Percentiles rank a stretch among this genome's conserved stretches.
Evolutionary conservation across 2,113 vertebrate species (phyloP).

Genomic region (Xyrauchen texanus): DNA sequence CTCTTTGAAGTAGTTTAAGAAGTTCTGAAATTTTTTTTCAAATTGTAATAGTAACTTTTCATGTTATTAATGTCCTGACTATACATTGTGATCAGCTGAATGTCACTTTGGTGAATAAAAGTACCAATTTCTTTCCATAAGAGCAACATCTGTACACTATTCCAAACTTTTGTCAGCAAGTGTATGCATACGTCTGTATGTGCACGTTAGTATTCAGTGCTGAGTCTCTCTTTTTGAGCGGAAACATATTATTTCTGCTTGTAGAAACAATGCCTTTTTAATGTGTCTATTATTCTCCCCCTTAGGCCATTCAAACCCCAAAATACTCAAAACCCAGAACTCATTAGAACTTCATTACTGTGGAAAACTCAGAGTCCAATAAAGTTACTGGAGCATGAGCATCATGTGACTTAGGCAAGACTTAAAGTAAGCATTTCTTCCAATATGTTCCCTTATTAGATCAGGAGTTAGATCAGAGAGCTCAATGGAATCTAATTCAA

Average conservation of each 20-base stretch:
- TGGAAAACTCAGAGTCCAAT: constrained; percentile 47
- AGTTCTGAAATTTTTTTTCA: too few species aligned
- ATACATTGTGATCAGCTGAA: too few species aligned
- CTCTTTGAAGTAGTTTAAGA: neutral
- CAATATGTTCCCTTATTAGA: constrained; percentile 33
- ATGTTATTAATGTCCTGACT: too few species aligned
- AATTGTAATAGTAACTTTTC: too few species aligned
- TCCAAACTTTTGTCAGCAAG: too few species aligned
- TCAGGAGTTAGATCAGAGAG: constrained; percentile 18
- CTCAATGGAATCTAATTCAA: neutral
- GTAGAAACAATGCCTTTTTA: constrained; percentile 34
- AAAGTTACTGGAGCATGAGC: constrained; percentile 33
- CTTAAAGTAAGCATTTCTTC: constrained; percentile 15
- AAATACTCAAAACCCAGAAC: constrained; percentile 46
- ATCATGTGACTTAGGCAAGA: constrained; percentile 37
- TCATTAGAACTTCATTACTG: constrained; percentile 53
- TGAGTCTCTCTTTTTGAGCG: constrained; percentile 15
- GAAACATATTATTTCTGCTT: constrained; percentile 39
- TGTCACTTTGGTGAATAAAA: too few species aligned
- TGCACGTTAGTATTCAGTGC: constrained; percentile 14
- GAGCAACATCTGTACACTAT: too few species aligned
- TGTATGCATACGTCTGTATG: neutral
- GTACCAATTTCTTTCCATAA: too few species aligned
- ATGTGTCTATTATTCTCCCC: constrained; percentile 46
- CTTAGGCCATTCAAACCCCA: constrained; percentile 23